A percentile compares a stretch with the other conserved stretches of the same genome.
Evolutionary conservation across 2,888 invertebrate genomes (phyloP).

Genomic region (Periphyllus acericola): DNA sequence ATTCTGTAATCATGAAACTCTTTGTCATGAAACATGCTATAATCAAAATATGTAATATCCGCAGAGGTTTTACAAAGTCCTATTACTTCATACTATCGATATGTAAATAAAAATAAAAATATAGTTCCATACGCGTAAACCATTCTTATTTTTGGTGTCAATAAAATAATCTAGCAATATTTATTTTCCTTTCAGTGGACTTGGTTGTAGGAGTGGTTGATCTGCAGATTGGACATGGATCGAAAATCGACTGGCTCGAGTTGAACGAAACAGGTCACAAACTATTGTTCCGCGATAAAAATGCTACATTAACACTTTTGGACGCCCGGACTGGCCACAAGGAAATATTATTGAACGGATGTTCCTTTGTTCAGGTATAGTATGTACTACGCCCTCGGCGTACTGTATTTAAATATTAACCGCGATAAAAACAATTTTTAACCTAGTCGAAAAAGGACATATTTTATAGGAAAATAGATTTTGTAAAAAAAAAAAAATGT

Average conservation of each 20-base stretch:
- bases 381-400: neutral
- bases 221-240: conserved; percentile 88
- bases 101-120: neutral
- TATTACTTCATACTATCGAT: neutral
- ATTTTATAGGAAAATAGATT: too few relatives aligned
- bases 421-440: too few relatives aligned
- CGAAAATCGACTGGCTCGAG: conserved; percentile 97
- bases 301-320: conserved; percentile 75
- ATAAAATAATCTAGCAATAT: neutral
- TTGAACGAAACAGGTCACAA: conserved; percentile 94
- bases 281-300: conserved; percentile 89
- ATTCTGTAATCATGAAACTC: neutral
- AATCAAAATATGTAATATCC: neutral
- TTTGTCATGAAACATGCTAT: neutral
- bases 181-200: conserved; percentile 69
- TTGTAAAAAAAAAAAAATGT: too few relatives aligned
- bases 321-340: conserved; percentile 73
- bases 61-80: neutral
- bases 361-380: conserved; percentile 73
- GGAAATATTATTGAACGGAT: conserved; percentile 77
- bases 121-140: neutral
- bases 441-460: too few relatives aligned
- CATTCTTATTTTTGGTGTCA: neutral
- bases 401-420: too few relatives aligned
- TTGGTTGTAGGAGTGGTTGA: conserved; percentile 72